Conservation (phyloP, 1,140 invertebrate genomes). For the Zaprionus vittiger region DNA sequence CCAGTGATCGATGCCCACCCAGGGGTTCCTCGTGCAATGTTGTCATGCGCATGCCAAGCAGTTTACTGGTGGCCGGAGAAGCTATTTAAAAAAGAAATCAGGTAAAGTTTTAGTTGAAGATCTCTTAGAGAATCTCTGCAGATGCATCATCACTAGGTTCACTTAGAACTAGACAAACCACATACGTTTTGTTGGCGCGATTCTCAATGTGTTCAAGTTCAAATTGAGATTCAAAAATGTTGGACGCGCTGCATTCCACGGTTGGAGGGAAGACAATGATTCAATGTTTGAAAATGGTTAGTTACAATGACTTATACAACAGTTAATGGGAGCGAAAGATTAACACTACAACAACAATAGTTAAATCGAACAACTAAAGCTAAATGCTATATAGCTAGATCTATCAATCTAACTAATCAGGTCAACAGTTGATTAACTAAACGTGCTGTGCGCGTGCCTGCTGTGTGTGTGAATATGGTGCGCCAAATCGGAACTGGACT, state of each 20-base stretch:
- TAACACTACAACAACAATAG: conserved; percentile 32
- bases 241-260: conserved; percentile 94
- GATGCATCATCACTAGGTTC: conserved; percentile 6
- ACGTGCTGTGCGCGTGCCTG: conserved; percentile 66
- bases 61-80: conserved; percentile 92
- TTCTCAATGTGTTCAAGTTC: conserved; percentile 95
- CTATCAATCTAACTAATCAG: conserved; percentile 32
- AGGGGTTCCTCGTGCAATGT: conserved; percentile 94
- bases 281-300: conserved; percentile 72
- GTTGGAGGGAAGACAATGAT: conserved; percentile 70
- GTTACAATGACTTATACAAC: conserved; percentile 73
- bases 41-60: conserved; percentile 94
- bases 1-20: conserved; percentile 84
- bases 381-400: neutral
- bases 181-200: conserved; percentile 93
- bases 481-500: conserved; percentile 58
- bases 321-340: conserved; percentile 55
- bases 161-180: conserved; percentile 81
- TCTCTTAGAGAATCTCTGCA: neutral
- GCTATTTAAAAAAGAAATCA: conserved; percentile 85
- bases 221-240: conserved; percentile 98
- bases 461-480: conserved; percentile 62
- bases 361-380: conserved; percentile 22
- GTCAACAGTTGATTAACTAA: conserved; percentile 47
- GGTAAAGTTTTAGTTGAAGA: neutral